Percentiles rank a stretch among this genome's conserved stretches.
Conservation (phyloP, 2,113 vertebrate genomes). For the Otus sunia region DNA sequence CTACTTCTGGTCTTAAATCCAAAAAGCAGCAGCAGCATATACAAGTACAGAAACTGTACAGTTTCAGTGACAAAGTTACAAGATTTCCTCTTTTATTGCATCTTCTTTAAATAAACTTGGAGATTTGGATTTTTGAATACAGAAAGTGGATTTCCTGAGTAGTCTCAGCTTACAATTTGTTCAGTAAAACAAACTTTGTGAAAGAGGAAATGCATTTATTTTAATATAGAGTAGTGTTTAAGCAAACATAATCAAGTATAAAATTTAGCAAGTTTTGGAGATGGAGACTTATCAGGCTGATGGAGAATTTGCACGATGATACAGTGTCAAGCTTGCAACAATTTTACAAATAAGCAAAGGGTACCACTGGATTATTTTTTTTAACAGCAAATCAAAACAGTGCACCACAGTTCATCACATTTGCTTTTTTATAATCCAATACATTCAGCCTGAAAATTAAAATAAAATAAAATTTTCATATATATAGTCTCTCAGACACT, state of each 20-base stretch:
- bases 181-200: background rate
- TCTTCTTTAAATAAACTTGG: background rate
- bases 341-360: background rate
- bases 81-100: constrained; percentile 1
- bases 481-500: background rate
- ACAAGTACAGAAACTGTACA: background rate
- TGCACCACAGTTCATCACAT: constrained; percentile 48
- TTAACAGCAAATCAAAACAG: constrained; percentile 47
- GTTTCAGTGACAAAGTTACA: background rate
- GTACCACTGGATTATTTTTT: background rate
- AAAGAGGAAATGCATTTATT: background rate
- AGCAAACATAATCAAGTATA: background rate
- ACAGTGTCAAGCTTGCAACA: background rate
- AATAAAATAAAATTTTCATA: constrained; percentile 19
- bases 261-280: background rate
- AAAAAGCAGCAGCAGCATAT: constrained; percentile 25
- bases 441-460: constrained; percentile 47
- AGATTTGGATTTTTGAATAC: background rate
- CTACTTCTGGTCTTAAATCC: background rate
- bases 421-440: constrained; percentile 49
- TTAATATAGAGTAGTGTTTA: background rate
- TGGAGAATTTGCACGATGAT: constrained; percentile 28
- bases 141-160: constrained; percentile 28
- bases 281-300: constrained; percentile 3
- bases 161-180: constrained; percentile 2